These are phyloP conservation scores for Drosophila ogumai DNA, from an alignment of 1,140 invertebrate species.

Conservation along the genomic window DNA sequence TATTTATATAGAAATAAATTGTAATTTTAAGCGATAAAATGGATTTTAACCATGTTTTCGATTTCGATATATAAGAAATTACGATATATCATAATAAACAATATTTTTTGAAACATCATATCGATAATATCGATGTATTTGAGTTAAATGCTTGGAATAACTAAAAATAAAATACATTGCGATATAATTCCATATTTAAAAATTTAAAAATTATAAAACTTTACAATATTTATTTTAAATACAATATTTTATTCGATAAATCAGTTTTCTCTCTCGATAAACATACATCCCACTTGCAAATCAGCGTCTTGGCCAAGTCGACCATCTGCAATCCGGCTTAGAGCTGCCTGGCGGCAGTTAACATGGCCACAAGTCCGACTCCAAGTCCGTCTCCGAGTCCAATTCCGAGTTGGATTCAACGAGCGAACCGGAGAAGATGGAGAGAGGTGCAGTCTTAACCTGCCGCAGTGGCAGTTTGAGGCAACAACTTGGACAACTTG, in stretches of 20 bases:
- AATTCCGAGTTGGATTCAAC: slow-evolving; percentile 2
- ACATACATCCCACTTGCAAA: not conserved
- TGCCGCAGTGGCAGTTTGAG: slow-evolving; percentile 37
- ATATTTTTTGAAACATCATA: too few species aligned
- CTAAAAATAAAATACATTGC: too few species aligned
- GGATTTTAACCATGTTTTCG: not conserved
- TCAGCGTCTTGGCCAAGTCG: slow-evolving; percentile 19
- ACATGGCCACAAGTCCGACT: slow-evolving; percentile 43
- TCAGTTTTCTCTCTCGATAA: too few species aligned
- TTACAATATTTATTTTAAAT: not conserved
- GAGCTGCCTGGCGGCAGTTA: slow-evolving; percentile 16
- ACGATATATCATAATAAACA: too few species aligned
- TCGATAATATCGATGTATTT: too few species aligned
- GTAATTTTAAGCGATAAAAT: not conserved
- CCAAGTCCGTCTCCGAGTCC: slow-evolving; percentile 25
- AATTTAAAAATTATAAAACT: too few species aligned
- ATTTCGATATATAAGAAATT: too few species aligned
- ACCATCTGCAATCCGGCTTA: not conserved
- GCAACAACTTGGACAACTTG: slow-evolving; percentile 21
- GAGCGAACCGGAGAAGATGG: not conserved
- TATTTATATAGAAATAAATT: not conserved
- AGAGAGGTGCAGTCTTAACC: slow-evolving; percentile 7
- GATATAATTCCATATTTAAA: too few species aligned
- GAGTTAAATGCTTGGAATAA: too few species aligned
- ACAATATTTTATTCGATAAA: too few species aligned